These are phyloP conservation scores for Vulpes ferrilata DNA, from an alignment of 2,113 vertebrate species.

Conservation along the genomic window DNA sequence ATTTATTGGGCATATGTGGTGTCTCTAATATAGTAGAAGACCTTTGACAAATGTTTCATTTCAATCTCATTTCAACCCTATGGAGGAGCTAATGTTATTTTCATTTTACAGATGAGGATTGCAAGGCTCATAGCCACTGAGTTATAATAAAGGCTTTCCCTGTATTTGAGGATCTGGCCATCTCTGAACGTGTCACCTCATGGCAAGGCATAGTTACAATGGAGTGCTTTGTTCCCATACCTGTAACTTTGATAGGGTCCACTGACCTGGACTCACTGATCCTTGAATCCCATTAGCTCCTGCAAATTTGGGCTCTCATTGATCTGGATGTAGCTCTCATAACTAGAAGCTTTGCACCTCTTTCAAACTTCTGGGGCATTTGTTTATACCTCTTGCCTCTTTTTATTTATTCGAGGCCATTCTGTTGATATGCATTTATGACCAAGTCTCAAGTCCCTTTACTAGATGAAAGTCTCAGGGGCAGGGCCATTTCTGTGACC, in stretches of 20 bases:
- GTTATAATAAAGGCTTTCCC: not conserved
- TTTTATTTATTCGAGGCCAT: not conserved
- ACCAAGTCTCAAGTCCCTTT: not conserved
- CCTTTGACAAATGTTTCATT: not conserved
- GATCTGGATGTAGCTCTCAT: not conserved
- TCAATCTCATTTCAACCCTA: not conserved
- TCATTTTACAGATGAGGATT: conserved; percentile 26
- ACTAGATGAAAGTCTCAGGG: not conserved
- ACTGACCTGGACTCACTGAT: not conserved
- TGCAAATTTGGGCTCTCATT: not conserved
- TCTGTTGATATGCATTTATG: not conserved
- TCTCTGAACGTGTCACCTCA: not conserved
- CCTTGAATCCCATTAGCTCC: not conserved
- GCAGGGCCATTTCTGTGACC: not conserved
- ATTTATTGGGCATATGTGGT: not conserved
- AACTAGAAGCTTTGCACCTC: not conserved
- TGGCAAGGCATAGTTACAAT: not conserved
- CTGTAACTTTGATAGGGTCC: not conserved
- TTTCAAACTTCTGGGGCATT: not conserved
- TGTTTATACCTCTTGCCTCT: not conserved
- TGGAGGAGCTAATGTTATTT: not conserved
- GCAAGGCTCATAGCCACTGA: not conserved
- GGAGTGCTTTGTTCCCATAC: not conserved
- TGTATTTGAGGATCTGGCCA: not conserved
- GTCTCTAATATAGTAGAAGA: not conserved